Evolutionary conservation across 2,797 vertebrate genomes (phyloP).

Genomic region (Pseudotriccus pelzelni): DNA sequence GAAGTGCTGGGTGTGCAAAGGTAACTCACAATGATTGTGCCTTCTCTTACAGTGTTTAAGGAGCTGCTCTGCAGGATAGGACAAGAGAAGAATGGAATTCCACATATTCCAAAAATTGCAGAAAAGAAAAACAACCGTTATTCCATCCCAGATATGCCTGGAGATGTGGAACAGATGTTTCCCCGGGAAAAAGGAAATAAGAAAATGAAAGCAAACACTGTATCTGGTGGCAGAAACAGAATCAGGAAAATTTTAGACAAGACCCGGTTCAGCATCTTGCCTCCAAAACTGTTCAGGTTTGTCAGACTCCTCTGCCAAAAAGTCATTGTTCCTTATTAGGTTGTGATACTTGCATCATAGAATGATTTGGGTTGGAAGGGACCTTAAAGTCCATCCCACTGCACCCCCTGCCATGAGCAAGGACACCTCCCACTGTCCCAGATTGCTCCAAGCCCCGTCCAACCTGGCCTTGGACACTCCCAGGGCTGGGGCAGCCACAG

Average conservation of each 20-base stretch:
- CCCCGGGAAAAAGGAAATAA: constrained; percentile 89
- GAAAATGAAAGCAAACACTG: constrained; percentile 96
- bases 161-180: constrained; percentile 89
- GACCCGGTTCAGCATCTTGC: constrained; percentile 95
- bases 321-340: background rate
- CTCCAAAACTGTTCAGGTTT: constrained; percentile 93
- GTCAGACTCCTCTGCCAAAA: background rate
- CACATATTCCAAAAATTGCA: constrained; percentile 95
- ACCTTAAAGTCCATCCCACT: background rate
- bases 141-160: constrained; percentile 92
- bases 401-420: background rate
- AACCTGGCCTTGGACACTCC: background rate
- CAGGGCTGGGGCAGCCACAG: background rate
- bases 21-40: background rate
- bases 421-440: fast-evolving
- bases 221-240: constrained; percentile 94
- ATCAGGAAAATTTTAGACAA: constrained; percentile 97
- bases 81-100: constrained; percentile 90
- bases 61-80: constrained; percentile 89
- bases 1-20: background rate
- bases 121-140: constrained; percentile 96
- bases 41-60: constrained; percentile 87
- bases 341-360: background rate
- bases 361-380: background rate
- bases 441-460: fast-evolving